Evolutionary conservation across 1,140 invertebrate species (phyloP).

Genomic region (Drosophila erecta): DNA sequence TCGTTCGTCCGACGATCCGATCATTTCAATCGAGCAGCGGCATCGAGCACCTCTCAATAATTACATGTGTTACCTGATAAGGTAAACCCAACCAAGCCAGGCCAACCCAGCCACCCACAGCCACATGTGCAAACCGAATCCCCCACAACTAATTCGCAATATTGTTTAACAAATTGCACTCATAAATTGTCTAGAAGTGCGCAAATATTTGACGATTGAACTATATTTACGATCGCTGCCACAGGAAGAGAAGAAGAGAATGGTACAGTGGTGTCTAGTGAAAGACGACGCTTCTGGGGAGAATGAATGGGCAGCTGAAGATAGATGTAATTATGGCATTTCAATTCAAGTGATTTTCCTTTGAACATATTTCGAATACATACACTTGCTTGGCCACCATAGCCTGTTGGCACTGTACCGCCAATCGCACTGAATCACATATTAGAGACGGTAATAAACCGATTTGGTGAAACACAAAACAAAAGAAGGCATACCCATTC

Average conservation of each 20-base stretch:
- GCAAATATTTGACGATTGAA: conserved; percentile 46
- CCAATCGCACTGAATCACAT: conserved; percentile 36
- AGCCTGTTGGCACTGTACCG: conserved; percentile 5
- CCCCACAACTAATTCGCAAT: conserved; percentile 61
- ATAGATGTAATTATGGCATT: no score
- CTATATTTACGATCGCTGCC: conserved; percentile 27
- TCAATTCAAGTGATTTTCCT: background rate
- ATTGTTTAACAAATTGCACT: conserved; percentile 60
- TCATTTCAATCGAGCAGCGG: conserved; percentile 23
- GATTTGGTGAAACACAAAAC: conserved; percentile 26
- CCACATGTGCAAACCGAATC: background rate
- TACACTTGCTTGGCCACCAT: background rate
- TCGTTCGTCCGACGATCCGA: conserved; percentile 46
- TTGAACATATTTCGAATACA: no score
- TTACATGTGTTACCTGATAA: conserved; percentile 57
- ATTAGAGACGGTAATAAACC: conserved; percentile 31
- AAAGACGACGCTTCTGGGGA: no score
- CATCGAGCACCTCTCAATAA: conserved; percentile 34
- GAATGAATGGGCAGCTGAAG: no score
- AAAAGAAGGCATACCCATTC: conserved; percentile 20
- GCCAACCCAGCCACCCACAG: conserved; percentile 1
- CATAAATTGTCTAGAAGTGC: conserved; percentile 60
- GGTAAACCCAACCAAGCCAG: conserved; percentile 14
- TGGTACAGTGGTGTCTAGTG: background rate
- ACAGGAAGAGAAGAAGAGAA: conserved; percentile 9